These are phyloP conservation scores for Lampris megalopsis DNA, from an alignment of 2,113 vertebrate species.

Conservation along the genomic window DNA sequence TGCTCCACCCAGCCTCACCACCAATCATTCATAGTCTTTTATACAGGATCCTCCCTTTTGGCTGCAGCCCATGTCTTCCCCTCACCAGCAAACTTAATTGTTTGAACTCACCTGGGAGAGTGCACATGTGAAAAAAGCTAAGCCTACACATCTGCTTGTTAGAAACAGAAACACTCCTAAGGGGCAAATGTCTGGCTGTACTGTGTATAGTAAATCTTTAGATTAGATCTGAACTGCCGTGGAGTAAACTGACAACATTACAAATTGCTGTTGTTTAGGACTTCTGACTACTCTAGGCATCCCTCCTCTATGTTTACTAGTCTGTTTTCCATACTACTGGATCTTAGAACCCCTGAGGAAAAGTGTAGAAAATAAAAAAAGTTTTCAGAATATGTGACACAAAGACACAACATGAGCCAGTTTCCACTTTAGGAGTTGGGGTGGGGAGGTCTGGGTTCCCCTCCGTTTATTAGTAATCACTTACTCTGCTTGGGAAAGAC, in stretches of 20 bases:
- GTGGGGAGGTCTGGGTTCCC: no score
- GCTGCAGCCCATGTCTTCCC: constrained; percentile 34
- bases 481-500: no score
- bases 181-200: constrained; percentile 7
- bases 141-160: constrained; percentile 12
- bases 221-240: constrained; percentile 12
- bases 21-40: constrained; percentile 59
- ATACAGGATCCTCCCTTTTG: constrained; percentile 30
- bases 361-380: neutral
- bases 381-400: no score
- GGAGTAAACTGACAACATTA: constrained; percentile 24
- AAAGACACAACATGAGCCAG: no score
- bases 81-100: constrained; percentile 39
- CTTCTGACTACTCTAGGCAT: neutral
- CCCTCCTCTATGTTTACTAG: constrained; percentile 5
- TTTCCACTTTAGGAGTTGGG: no score
- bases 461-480: no score
- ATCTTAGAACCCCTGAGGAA: neutral
- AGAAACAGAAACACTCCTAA: constrained; percentile 19
- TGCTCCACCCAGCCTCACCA: constrained; percentile 37
- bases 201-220: constrained; percentile 23
- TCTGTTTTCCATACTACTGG: constrained; percentile 14
- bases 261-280: neutral
- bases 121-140: constrained; percentile 27
- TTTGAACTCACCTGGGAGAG: constrained; percentile 42